Evolutionary conservation across 2,797 vertebrate species (phyloP).

Genomic region (Poeciliopsis presidionis): DNA sequence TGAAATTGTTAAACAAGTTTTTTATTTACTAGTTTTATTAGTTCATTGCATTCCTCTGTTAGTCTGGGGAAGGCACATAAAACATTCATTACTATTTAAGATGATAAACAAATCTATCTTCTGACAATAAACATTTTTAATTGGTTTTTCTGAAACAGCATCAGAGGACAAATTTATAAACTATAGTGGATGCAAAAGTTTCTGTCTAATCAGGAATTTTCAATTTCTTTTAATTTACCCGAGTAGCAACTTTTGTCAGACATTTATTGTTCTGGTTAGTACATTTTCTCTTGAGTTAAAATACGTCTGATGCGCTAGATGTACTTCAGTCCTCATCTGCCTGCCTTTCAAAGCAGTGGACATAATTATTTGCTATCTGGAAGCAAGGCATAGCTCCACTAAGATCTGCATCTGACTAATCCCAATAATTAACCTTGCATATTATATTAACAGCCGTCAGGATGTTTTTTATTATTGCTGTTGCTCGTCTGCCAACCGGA

Average conservation of each 20-base stretch:
- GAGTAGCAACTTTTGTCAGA: background rate
- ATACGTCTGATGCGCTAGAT: background rate
- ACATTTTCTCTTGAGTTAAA: background rate
- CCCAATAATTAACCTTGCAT: conserved; percentile 17
- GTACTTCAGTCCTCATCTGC: conserved; percentile 6
- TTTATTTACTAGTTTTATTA: background rate
- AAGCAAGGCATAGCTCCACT: conserved; percentile 5
- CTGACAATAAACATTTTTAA: background rate
- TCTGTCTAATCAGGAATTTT: conserved; percentile 3
- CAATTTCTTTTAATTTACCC: background rate
- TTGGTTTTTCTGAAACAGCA: background rate
- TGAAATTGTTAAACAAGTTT: background rate
- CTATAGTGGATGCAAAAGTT: background rate
- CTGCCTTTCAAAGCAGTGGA: conserved; percentile 20
- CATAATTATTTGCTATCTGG: conserved; percentile 20
- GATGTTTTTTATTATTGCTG: conserved; percentile 4
- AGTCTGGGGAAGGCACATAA: background rate
- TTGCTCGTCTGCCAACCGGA: conserved; percentile 9
- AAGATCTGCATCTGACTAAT: conserved; percentile 26
- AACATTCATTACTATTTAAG: background rate
- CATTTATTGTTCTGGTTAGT: background rate
- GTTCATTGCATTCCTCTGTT: background rate
- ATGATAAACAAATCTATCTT: background rate
- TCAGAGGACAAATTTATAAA: background rate
- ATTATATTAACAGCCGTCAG: background rate